phyloP scores from a whole-genome alignment of 2,797 vertebrate genomes.

The Sandelia bainsii region DNA sequence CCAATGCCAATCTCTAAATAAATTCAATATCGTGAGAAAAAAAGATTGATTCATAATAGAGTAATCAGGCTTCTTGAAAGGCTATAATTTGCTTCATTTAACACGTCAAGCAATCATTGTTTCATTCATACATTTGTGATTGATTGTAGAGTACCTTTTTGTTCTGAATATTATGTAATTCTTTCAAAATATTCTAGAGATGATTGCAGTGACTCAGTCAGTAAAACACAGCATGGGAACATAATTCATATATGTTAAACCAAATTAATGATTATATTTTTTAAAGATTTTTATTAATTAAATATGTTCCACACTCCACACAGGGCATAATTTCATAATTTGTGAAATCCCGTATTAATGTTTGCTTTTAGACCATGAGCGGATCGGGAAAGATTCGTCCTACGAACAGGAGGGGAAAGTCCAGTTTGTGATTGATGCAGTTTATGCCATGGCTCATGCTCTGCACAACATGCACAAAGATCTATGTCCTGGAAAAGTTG shows the following conservation, averaged over 20 bases:
- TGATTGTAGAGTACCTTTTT: slow-evolving; percentile 37
- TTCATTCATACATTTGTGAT: slow-evolving; percentile 19
- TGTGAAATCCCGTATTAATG: background rate
- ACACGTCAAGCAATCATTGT: slow-evolving; percentile 49
- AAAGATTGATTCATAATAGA: slow-evolving; percentile 59
- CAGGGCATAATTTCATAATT: background rate
- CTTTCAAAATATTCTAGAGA: slow-evolving; percentile 23
- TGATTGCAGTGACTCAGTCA: background rate
- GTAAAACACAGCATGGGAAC: background rate
- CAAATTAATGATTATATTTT: background rate
- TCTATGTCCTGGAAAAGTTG: slow-evolving; percentile 91
- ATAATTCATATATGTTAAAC: background rate
- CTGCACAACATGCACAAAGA: slow-evolving; percentile 94
- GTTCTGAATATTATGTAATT: slow-evolving; percentile 28
- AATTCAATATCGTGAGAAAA: slow-evolving; percentile 42
- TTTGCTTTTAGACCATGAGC: slow-evolving; percentile 87
- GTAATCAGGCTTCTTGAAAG: slow-evolving; percentile 61
- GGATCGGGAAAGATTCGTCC: slow-evolving; percentile 92
- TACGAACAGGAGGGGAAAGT: slow-evolving; percentile 98
- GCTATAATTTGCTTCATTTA: slow-evolving; percentile 69
- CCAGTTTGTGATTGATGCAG: slow-evolving; percentile 94
- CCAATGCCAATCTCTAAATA: slow-evolving; percentile 52
- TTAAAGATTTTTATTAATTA: background rate
- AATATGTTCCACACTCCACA: background rate
- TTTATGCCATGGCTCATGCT: slow-evolving; percentile 95